Evolutionary conservation across 2,113 vertebrate genomes (phyloP).

Genomic region (Heteronetta atricapilla): DNA sequence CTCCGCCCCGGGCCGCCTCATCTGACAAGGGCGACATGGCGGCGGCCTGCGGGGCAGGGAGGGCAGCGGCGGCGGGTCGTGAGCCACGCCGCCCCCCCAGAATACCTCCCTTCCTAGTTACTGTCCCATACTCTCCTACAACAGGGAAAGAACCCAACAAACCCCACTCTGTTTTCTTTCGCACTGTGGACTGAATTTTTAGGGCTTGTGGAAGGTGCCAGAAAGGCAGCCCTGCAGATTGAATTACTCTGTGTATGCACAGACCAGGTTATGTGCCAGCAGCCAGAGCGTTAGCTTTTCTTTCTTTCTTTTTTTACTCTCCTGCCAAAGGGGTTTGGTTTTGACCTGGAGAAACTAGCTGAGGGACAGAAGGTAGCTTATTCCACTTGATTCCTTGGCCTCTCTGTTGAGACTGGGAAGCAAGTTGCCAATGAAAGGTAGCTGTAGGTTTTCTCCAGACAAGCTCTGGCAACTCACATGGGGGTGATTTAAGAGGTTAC

Average conservation of each 20-base stretch:
- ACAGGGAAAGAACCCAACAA: neutral
- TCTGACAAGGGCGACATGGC: too few relatives aligned
- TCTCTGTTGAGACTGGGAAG: neutral
- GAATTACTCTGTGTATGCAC: slow-evolving; percentile 26
- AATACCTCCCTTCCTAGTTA: neutral
- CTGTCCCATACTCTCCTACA: neutral
- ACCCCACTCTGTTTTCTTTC: neutral
- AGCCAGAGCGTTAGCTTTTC: neutral
- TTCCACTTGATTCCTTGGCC: slow-evolving; percentile 1
- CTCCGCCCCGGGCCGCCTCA: too few relatives aligned
- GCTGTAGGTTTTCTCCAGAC: slow-evolving; percentile 16
- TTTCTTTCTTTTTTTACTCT: neutral
- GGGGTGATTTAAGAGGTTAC: slow-evolving; percentile 12
- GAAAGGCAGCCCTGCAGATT: neutral
- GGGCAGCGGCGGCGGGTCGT: too few relatives aligned
- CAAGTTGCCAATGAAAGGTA: neutral
- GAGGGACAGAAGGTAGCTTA: slow-evolving; percentile 27
- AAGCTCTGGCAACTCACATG: neutral
- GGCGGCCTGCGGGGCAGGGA: too few relatives aligned
- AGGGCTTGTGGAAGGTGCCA: slow-evolving; percentile 13
- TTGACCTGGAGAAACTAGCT: slow-evolving; percentile 22
- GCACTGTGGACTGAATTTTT: neutral
- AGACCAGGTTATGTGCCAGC: slow-evolving; percentile 10
- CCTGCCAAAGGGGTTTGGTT: neutral
- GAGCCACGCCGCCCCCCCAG: neutral